These are phyloP conservation scores for Catamblyrhynchus diadema DNA, from an alignment of 2,797 vertebrate genomes.

Conservation along the genomic window DNA sequence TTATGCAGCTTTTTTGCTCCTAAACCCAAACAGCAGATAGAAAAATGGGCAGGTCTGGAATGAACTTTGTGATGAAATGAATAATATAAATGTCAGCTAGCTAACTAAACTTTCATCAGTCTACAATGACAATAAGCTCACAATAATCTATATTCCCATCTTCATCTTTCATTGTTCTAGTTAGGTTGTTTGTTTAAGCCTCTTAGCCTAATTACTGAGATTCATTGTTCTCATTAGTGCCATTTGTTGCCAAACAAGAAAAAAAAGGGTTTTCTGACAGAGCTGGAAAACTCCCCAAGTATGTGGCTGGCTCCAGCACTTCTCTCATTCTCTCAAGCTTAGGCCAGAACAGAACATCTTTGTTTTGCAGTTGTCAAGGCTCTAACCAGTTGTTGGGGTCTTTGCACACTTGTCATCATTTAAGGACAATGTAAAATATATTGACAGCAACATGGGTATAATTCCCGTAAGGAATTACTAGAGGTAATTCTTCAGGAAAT, in stretches of 20 bases:
- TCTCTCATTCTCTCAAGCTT: background rate
- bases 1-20: background rate
- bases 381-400: slow-evolving; percentile 44
- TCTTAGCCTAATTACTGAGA: slow-evolving; percentile 52
- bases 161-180: slow-evolving; percentile 49
- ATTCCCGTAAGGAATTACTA: background rate
- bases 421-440: background rate
- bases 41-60: background rate
- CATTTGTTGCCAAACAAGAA: slow-evolving; percentile 33
- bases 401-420: slow-evolving; percentile 13
- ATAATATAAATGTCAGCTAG: background rate
- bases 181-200: slow-evolving; percentile 51
- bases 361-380: slow-evolving; percentile 60
- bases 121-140: slow-evolving; percentile 34
- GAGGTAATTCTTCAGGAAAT: slow-evolving; percentile 17
- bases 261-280: background rate
- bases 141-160: slow-evolving; percentile 49
- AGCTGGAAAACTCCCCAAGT: slow-evolving; percentile 39
- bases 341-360: slow-evolving; percentile 43
- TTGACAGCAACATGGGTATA: background rate
- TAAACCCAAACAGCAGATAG: background rate
- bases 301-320: background rate
- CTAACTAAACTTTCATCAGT: slow-evolving; percentile 16
- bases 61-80: background rate
- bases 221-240: slow-evolving; percentile 36